Base-by-base conservation (phyloP, 2,888 invertebrate species). In the Pachydiplax longipennis region DNA sequence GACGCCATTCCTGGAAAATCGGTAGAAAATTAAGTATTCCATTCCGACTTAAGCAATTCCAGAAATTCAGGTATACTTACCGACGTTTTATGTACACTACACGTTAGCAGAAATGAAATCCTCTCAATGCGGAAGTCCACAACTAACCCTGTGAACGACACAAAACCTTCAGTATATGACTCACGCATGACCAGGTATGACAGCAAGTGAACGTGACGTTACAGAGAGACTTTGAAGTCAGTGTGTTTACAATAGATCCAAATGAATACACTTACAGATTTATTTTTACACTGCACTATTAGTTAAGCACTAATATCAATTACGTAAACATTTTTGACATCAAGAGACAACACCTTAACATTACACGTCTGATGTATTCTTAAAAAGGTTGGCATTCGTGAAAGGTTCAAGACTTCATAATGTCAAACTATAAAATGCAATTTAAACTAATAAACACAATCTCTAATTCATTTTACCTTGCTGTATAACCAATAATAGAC, bases 1-100 rank as follows among this genome's bases (percentile, higher is more conserved):
- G 97, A 97, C 92, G 98, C 96, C 98, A 98, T 98, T 94, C 94
- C 95, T 93, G 31, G 8, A 73, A 73, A 73, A 73, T 53, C 40
- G 61, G 25, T 44, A 31, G 10, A 73, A 73, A 31, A 31, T 73
- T 31, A 73, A 31, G 22, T 31, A 0, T 18, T 18, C 5, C 1
- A 53, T 53, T 18, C 53, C 8, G 2, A 0, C 31, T 73, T 10
- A 73, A 31, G 31, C 8, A 25, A 25, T 0, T 6, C 5, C 31
- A 12, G 13, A 25, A 25, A 31, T 3, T 13, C 5, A 31, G 4
- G 5, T 73, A 31, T 73, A 31, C 73, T 73, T 31, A 73, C 73
- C 31, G 31, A 73, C 18, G 22, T 31, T 25, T 31, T 73, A 73
- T 25, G 31, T 25, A 31, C 73, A 73, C 73, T 31, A 73, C 0